Evolutionary conservation across 2,888 invertebrate species (phyloP), one percentile per base, ranked within the genome.

Genomic region (Scelioninae gen. 1): DNA sequence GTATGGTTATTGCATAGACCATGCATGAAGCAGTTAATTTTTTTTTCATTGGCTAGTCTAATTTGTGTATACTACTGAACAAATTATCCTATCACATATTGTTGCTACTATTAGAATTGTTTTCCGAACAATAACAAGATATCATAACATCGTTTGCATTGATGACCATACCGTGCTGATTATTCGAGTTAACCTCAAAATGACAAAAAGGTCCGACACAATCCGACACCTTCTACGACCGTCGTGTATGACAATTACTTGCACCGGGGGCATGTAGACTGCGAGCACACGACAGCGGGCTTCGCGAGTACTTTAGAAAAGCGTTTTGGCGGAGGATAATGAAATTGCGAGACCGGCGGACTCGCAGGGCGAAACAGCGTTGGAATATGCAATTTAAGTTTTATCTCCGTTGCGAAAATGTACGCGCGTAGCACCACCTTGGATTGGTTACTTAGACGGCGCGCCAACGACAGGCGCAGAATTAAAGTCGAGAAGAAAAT

Each of bases 331-430:
- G 56, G 45, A 72, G 82, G 68, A 77, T 82, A 82, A 82, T 82
- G 82, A 82, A 82, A 82, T 82, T 82, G 82, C 74, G 56, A 71
- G 72, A 72, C 81, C 76, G 71, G 43, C 81, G 81, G 60, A 56
- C 75, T 81, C 65, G 81, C 60, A 68, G 74, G 80, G 76, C 58
- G 81, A 76, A 81, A 71, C 77, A 66, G 77, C 68, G 77, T 53
- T 55, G 77, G 72, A 77, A 77, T 72, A 77, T 77, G 82, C 82
- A 82, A 82, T 82, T 82, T 77, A 72, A 82, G 82, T 82, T 82
- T 82, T 82, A 82, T 82, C 82, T 71, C 55, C 76, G 72, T 68
- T 68, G 82, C 63, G 72, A 82, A 72, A 82, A 82, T 77, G 77
- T 72, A 68, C 77, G 56, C 82, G 66, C 55, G 60, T 43, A 51